Evolutionary conservation across 64 coral and sea anemone species (phyloP).

Genomic region (Hydrozoanthus tunicans): DNA sequence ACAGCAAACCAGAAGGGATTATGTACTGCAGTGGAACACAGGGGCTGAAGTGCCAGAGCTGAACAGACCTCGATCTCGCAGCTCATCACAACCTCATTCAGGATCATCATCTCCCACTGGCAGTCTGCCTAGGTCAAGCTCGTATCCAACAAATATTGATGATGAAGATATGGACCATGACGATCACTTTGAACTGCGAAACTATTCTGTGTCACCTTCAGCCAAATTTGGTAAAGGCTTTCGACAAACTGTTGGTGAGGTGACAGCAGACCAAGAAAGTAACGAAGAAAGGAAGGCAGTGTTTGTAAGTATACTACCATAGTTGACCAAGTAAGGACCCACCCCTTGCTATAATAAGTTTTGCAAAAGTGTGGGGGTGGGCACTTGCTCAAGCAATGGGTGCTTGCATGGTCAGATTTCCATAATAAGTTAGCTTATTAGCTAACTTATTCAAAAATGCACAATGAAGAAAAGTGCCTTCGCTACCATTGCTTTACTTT

Average conservation of each 20-base stretch:
- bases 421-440: too few species aligned
- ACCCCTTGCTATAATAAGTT: background rate
- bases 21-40: slow-evolving; percentile 85
- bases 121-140: slow-evolving; percentile 74
- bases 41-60: slow-evolving; percentile 56
- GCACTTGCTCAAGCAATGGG: too few species aligned
- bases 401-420: too few species aligned
- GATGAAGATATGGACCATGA: slow-evolving; percentile 84
- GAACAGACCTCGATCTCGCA: slow-evolving; percentile 55
- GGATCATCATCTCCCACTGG: slow-evolving; percentile 57
- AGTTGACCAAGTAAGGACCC: background rate
- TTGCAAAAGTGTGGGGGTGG: background rate
- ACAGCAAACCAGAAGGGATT: slow-evolving; percentile 81
- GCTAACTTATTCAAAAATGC: too few species aligned
- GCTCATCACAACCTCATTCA: slow-evolving; percentile 68
- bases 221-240: slow-evolving; percentile 26
- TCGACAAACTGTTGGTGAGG: slow-evolving; percentile 75
- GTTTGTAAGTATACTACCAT: slow-evolving; percentile 64
- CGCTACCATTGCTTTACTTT: too few species aligned
- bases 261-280: slow-evolving; percentile 67
- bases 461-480: too few species aligned
- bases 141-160: slow-evolving; percentile 65
- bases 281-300: slow-evolving; percentile 43
- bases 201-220: slow-evolving; percentile 58
- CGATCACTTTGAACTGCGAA: slow-evolving; percentile 61